phyloP scores from a whole-genome alignment of 35 echinoderm and acorn worm genomes.

The Stichopus chloronotus region DNA sequence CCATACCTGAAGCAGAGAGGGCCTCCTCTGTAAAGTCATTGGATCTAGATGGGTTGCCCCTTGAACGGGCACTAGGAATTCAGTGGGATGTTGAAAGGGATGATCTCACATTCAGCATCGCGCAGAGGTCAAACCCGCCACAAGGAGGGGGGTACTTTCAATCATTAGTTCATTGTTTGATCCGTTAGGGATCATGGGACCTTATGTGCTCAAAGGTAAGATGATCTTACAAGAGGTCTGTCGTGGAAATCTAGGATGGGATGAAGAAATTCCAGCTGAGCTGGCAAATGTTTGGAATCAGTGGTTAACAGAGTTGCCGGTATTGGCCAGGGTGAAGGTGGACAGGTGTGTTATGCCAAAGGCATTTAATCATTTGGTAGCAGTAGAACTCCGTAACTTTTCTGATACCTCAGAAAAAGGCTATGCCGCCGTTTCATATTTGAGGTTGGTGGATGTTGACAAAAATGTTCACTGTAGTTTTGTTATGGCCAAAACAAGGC shows the following conservation, averaged over 20 bases:
- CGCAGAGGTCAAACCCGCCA: background rate
- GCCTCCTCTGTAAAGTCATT: constrained; percentile 38
- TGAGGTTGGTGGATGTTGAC: background rate
- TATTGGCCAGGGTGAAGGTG: background rate
- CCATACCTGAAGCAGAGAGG: constrained; percentile 57
- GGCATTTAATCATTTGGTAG: background rate
- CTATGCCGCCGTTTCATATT: constrained; percentile 20
- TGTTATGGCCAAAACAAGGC: constrained; percentile 60
- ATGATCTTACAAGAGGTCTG: constrained; percentile 65
- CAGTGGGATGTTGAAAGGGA: constrained; percentile 66
- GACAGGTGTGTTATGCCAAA: background rate
- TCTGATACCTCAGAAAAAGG: constrained; percentile 15
- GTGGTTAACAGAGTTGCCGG: background rate
- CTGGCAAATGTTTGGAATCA: constrained; percentile 6
- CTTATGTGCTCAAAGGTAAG: constrained; percentile 52
- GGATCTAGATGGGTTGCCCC: constrained; percentile 41
- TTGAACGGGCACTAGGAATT: constrained; percentile 67
- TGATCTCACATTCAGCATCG: background rate
- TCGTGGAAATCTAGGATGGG: constrained; percentile 55
- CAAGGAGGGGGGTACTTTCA: constrained; percentile 48
- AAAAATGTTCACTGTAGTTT: constrained; percentile 57
- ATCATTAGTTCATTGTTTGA: constrained; percentile 64
- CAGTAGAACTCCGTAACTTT: constrained; percentile 31
- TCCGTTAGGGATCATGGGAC: constrained; percentile 70
- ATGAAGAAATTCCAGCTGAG: constrained; percentile 41